Conservation (phyloP, 2,888 invertebrate genomes). For the Agriopis aurantiaria region DNA sequence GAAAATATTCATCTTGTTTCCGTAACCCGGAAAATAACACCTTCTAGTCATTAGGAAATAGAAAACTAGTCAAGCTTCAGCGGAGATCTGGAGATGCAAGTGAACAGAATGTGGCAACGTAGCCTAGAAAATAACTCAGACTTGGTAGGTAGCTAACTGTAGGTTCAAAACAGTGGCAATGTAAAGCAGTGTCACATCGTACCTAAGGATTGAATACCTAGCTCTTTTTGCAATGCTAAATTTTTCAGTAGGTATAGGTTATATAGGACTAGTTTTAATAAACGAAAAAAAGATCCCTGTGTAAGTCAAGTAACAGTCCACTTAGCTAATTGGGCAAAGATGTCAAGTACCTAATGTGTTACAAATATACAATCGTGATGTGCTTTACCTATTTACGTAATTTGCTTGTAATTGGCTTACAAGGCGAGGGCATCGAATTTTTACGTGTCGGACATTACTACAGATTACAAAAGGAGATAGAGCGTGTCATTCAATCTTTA, state of each 20-base stretch:
- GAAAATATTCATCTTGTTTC: conserved; percentile 1
- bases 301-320: too few relatives aligned
- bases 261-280: too few relatives aligned
- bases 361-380: too few relatives aligned
- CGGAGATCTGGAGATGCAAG: conserved; percentile 49
- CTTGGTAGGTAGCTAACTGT: background rate
- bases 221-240: too few relatives aligned
- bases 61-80: conserved; percentile 52
- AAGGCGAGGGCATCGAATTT: conserved; percentile 46
- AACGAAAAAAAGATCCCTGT: too few relatives aligned
- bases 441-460: conserved; percentile 51
- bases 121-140: conserved; percentile 35
- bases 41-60: conserved; percentile 52
- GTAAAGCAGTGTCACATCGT: background rate
- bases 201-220: too few relatives aligned
- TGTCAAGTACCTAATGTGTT: too few relatives aligned
- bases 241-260: too few relatives aligned
- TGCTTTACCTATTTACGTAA: conserved; percentile 32
- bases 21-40: conserved; percentile 39
- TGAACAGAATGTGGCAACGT: conserved; percentile 22
- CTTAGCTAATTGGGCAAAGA: too few relatives aligned
- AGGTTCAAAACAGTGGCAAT: background rate
- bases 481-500: conserved; percentile 57
- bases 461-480: conserved; percentile 59
- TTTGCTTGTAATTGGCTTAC: conserved; percentile 37